phyloP scores from a whole-genome alignment of 35 echinoderm and acorn worm genomes.

The Amphiura filiformis region DNA sequence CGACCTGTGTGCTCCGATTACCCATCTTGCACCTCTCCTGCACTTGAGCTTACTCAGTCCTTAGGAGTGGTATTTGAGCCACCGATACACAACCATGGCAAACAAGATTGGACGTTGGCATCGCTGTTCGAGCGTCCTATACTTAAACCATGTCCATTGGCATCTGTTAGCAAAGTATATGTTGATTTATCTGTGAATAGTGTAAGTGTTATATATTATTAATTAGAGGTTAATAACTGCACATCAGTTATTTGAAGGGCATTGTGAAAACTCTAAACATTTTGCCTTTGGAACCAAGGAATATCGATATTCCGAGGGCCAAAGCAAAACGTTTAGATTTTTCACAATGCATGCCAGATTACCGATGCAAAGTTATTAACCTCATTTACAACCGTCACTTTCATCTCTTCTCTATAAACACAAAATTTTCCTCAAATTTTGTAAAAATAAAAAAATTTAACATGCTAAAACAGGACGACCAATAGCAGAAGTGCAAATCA shows the following conservation, averaged over 20 bases:
- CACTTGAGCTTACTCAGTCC: constrained; percentile 77
- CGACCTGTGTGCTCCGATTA: constrained; percentile 69
- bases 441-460: too few relatives aligned
- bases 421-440: too few relatives aligned
- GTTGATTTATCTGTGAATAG: constrained; percentile 76
- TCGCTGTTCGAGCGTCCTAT: constrained; percentile 57
- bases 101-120: constrained; percentile 53
- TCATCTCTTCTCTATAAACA: too few relatives aligned
- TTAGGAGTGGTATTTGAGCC: constrained; percentile 77
- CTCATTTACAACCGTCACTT: too few relatives aligned
- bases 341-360: too few relatives aligned
- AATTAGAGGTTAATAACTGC: too few relatives aligned
- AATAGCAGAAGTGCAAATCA: background rate
- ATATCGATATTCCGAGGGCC: background rate
- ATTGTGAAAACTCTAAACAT: too few relatives aligned
- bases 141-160: constrained; percentile 67
- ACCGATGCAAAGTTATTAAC: too few relatives aligned
- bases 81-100: constrained; percentile 13
- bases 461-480: too few relatives aligned
- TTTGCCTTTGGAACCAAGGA: too few relatives aligned
- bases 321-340: too few relatives aligned
- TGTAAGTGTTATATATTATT: constrained; percentile 64
- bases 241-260: too few relatives aligned
- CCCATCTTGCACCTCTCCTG: constrained; percentile 57
- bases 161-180: constrained; percentile 49